These are phyloP conservation scores for Harpagoxenus sublaevis DNA, from an alignment of 2,888 invertebrate genomes.

Conservation along the genomic window DNA sequence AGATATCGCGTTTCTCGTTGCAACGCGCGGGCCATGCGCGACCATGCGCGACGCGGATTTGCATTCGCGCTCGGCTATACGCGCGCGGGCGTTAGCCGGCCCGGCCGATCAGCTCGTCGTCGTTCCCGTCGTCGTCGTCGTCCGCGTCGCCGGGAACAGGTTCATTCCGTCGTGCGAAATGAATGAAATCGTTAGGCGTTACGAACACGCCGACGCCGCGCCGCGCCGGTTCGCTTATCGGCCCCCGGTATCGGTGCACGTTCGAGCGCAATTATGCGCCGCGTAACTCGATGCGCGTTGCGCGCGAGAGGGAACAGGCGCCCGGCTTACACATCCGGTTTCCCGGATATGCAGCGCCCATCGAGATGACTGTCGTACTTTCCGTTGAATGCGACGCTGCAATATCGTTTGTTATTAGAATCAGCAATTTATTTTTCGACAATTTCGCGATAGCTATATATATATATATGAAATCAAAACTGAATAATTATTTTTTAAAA, in stretches of 20 bases:
- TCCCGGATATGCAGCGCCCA: constrained; percentile 5
- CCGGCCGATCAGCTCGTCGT: background rate
- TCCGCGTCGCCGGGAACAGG: constrained; percentile 69
- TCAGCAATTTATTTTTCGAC: background rate
- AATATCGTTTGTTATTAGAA: background rate
- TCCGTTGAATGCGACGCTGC: background rate
- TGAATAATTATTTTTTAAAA: background rate
- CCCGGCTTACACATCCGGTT: constrained; percentile 43
- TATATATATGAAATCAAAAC: no score
- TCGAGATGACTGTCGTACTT: constrained; percentile 1
- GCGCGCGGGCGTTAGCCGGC: constrained; percentile 26
- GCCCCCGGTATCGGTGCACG: constrained; percentile 35
- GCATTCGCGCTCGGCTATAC: constrained; percentile 59
- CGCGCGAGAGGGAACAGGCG: constrained; percentile 34
- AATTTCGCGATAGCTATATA: background rate
- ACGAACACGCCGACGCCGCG: constrained; percentile 50
- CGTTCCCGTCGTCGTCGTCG: background rate
- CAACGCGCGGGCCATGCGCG: constrained; percentile 31
- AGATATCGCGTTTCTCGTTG: constrained; percentile 71
- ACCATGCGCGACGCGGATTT: constrained; percentile 60
- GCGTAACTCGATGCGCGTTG: constrained; percentile 40
- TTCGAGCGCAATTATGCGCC: constrained; percentile 58
- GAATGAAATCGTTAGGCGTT: constrained; percentile 74
- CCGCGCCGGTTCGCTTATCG: constrained; percentile 52
- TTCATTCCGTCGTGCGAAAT: constrained; percentile 71